A percentile compares a stretch with the other conserved stretches of the same genome.
Evolutionary conservation across 1,140 invertebrate species (phyloP).

Genomic region (Drosophila miranda): DNA sequence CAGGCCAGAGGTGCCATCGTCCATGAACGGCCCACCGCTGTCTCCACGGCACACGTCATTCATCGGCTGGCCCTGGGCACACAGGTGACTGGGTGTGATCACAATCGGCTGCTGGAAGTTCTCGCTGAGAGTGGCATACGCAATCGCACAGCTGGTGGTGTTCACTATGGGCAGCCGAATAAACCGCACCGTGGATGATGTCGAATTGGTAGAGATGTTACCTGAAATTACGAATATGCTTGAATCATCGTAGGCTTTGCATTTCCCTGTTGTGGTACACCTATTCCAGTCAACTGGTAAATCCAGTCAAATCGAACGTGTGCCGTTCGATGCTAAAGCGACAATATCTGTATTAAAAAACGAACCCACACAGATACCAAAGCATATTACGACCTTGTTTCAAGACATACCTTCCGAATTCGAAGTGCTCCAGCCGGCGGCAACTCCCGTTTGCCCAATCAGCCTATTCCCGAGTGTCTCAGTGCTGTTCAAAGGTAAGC

Average conservation of each 20-base stretch:
- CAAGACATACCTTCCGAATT: constrained; percentile 51
- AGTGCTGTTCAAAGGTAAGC: constrained; percentile 82
- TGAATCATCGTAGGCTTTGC: neutral
- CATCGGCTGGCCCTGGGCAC: constrained; percentile 83
- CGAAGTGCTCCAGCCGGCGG: constrained; percentile 84
- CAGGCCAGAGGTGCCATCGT: constrained; percentile 77
- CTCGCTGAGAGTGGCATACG: constrained; percentile 76
- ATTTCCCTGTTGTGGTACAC: neutral
- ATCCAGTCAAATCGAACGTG: too few species aligned
- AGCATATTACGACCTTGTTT: constrained; percentile 2
- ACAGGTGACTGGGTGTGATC: constrained; percentile 83
- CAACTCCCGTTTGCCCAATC: constrained; percentile 82
- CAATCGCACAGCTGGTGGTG: constrained; percentile 67
- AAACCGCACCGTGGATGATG: constrained; percentile 39
- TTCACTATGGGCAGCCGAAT: constrained; percentile 83
- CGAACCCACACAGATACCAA: neutral
- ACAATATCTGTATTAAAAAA: neutral
- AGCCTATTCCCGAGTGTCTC: constrained; percentile 49
- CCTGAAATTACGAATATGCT: constrained; percentile 6
- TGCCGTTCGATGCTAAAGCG: too few species aligned
- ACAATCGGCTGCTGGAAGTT: constrained; percentile 82
- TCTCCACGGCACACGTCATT: constrained; percentile 83
- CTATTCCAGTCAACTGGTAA: too few species aligned
- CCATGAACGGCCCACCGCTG: constrained; percentile 87
- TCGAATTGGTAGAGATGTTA: constrained; percentile 61